Base-by-base conservation (phyloP, 2,113 vertebrate species). In the Prolemur simus region DNA sequence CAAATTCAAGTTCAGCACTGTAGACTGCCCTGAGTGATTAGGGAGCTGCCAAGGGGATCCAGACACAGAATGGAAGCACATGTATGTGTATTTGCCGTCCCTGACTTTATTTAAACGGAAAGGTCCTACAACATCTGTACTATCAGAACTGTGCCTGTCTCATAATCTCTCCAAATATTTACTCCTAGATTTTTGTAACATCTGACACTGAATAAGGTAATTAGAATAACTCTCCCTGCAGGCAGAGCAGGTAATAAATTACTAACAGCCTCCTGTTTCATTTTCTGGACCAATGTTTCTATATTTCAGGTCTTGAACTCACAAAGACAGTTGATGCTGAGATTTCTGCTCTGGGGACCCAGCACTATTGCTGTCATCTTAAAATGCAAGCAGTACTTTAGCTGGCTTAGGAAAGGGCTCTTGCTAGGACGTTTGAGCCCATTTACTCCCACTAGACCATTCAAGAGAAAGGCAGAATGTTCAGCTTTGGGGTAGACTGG, bases 121-220 rank as follows among this genome's bases (percentile, higher is more conserved):
- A 91, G 37, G 39, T n/a, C 52, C 77, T 69, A 32, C 1, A 34
- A 37, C 49, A 60, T 90, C 90, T 95, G 82, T 54, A 34, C 64
- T 47, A 39, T 71, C 54, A 63, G 81, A 74, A 87, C 49, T 15
- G 13, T 42, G 76, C 21, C 69, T 74, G 49, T 34, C 71, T 92
- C 76, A 10, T 47, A 13, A 71, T 58, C 88, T 81, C 82, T 58
- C 83, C 89, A 96, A 89, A 92, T 80, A 81, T 42, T 91, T 58
- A 60, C 54, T 78, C 71, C 83, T 73, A 56, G 78, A 54, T 54
- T 77, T 91, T 37, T 76, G 91, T 77, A 73, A 81, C 47, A 88
- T 78, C 86, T 95, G 95, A 94, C 94, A 60, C 47, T 14, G 54
- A 93, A 52, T 45, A 80, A 93, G 54, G 63, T 81, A 60, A 93